These are phyloP conservation scores for Lysandra bellargus DNA, from an alignment of 2,888 invertebrate species.

Conservation along the genomic window DNA sequence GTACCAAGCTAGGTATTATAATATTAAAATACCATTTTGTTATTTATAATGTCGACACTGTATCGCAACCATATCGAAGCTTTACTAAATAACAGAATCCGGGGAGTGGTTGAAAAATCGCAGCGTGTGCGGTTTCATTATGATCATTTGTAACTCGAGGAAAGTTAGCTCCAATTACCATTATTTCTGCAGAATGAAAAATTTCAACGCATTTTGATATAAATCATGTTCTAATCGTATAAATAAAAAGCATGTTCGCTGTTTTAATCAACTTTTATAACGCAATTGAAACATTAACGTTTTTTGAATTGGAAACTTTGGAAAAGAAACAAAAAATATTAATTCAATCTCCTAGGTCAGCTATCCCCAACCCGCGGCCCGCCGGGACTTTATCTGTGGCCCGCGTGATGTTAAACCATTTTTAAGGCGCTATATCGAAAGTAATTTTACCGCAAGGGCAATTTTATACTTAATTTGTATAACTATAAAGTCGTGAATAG, in stretches of 20 bases:
- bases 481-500: too few relatives aligned
- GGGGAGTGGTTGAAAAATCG: background rate
- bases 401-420: too few relatives aligned
- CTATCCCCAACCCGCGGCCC: too few relatives aligned
- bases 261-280: background rate
- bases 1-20: too few relatives aligned
- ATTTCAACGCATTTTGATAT: background rate
- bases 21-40: too few relatives aligned
- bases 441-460: too few relatives aligned
- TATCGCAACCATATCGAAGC: background rate
- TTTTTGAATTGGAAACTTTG: background rate
- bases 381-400: too few relatives aligned
- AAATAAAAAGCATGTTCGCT: background rate
- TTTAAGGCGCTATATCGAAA: too few relatives aligned
- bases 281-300: background rate
- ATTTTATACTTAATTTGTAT: too few relatives aligned
- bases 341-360: too few relatives aligned
- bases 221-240: background rate
- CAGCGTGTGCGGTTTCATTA: conserved; percentile 5
- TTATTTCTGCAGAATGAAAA: background rate
- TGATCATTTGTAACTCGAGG: background rate
- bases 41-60: background rate
- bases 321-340: background rate
- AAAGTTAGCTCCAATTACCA: background rate
- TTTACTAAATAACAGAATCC: background rate